These are phyloP conservation scores for Brienomyrus longianalis DNA, from an alignment of 2,113 vertebrate genomes.

Conservation along the genomic window DNA sequence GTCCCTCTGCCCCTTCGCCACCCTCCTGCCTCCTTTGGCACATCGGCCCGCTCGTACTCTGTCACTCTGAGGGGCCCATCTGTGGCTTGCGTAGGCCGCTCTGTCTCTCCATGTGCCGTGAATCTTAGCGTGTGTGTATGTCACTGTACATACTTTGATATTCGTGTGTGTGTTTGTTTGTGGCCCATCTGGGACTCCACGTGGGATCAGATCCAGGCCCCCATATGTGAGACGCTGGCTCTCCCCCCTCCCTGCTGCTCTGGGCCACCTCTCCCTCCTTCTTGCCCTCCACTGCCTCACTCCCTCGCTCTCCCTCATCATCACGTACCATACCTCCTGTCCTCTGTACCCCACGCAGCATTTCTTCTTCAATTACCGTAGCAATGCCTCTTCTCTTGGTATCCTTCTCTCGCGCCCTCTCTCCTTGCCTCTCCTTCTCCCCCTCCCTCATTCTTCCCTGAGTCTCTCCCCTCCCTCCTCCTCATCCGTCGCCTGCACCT, in stretches of 20 bases:
- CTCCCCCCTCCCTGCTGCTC: neutral
- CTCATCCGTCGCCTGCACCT: slow-evolving; percentile 27
- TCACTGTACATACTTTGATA: neutral
- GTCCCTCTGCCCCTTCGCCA: neutral
- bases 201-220: neutral
- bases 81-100: slow-evolving; percentile 16
- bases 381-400: slow-evolving; percentile 39
- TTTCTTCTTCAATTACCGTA: slow-evolving; percentile 19
- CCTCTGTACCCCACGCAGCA: slow-evolving; percentile 24
- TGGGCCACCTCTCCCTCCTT: slow-evolving; percentile 19
- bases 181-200: neutral
- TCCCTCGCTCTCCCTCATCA: slow-evolving; percentile 44
- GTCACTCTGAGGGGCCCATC: neutral
- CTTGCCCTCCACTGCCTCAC: neutral
- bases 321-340: slow-evolving; percentile 40
- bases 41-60: neutral
- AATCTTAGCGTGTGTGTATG: neutral
- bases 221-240: neutral
- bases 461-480: slow-evolving; percentile 31
- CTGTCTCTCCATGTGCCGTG: neutral
- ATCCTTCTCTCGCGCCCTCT: slow-evolving; percentile 37
- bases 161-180: neutral
- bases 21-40: neutral
- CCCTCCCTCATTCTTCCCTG: slow-evolving; percentile 29
- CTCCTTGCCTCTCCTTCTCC: slow-evolving; percentile 31